These are phyloP conservation scores for Patella depressa DNA, from an alignment of 2,888 invertebrate species.

Conservation along the genomic window DNA sequence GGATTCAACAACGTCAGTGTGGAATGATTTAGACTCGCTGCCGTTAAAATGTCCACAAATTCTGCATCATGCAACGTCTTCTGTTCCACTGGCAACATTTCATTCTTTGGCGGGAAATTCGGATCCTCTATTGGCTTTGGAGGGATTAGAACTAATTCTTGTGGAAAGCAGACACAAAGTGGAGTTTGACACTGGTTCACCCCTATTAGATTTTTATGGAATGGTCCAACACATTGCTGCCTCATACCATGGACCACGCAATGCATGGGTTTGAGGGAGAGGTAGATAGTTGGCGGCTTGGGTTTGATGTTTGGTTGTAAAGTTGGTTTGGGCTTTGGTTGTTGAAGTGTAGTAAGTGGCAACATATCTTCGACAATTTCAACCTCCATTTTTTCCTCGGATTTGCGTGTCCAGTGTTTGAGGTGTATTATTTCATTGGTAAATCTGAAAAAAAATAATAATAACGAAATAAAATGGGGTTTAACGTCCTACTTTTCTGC, in stretches of 20 bases:
- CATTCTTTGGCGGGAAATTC: background rate
- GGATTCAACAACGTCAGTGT: background rate
- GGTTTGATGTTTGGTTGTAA: background rate
- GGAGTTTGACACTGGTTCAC: slow-evolving; percentile 1
- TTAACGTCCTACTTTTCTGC: too few species aligned
- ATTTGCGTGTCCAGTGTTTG: too few species aligned
- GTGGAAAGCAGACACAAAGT: background rate
- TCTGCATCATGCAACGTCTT: background rate
- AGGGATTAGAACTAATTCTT: background rate
- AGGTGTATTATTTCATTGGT: too few species aligned
- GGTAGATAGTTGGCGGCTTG: background rate
- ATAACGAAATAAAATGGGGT: too few species aligned
- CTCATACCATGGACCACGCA: background rate
- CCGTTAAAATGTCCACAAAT: background rate
- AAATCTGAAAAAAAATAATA: too few species aligned
- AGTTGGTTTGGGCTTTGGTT: too few species aligned
- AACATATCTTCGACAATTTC: too few species aligned
- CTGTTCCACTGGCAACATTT: background rate
- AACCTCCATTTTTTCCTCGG: too few species aligned
- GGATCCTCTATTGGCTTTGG: background rate
- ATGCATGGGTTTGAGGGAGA: background rate
- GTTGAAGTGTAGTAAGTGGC: too few species aligned
- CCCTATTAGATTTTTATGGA: slow-evolving; percentile 1
- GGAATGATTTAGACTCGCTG: background rate
- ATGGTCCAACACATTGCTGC: background rate